Evolutionary conservation across 64 coral and sea anemone genomes (phyloP), one percentile per base, ranked within the genome.

Genomic region (Astreopora myriophthalma): DNA sequence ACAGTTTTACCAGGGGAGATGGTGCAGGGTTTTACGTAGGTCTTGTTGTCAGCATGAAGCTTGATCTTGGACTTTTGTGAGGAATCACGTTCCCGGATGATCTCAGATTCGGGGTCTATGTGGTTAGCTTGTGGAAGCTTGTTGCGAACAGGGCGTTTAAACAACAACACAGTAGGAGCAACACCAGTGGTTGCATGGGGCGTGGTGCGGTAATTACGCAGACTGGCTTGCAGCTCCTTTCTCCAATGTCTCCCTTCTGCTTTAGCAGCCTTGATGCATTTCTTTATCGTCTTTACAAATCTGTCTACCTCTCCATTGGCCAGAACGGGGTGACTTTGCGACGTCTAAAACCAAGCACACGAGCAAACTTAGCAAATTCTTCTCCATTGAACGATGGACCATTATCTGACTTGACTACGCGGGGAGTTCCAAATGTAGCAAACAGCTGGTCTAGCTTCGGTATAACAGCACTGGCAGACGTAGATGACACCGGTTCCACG

Each of bases 301-400:
- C 85, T 87, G n/a, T 94, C 75, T 17, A 88, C 73, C 60, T 87
- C 82, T 19, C 71, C 83, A 87, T 93, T 93, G 60, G 83, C 89
- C 89, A 84, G 12, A 91, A 19, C 17, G 76, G 88, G 3, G 80
- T 92, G 1, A 92, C 57, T 27, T 85, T 85, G 20, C 6, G 80
- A 63, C 76, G 90, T 2, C 46, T 52, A 29, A 92, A 85, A 34
- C 90, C 90, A 76, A 85, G 80, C 7, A 63, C 51, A 34, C 75
- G 42, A 42, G 80, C 80, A 37, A 92, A 85, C 12, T 85, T 85
- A 11, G 36, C 26, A 66, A 92, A 60, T 52, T 60, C 60, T 22
- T 63, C 62, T 6, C 74, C 55, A 27, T 90, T 79, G 23, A 91
- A 83, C 22, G 89, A 76, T 49, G 71, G 71, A 8, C 71, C 86